phyloP scores from a whole-genome alignment of 2,113 vertebrate genomes.

The Sorex fumeus region DNA sequence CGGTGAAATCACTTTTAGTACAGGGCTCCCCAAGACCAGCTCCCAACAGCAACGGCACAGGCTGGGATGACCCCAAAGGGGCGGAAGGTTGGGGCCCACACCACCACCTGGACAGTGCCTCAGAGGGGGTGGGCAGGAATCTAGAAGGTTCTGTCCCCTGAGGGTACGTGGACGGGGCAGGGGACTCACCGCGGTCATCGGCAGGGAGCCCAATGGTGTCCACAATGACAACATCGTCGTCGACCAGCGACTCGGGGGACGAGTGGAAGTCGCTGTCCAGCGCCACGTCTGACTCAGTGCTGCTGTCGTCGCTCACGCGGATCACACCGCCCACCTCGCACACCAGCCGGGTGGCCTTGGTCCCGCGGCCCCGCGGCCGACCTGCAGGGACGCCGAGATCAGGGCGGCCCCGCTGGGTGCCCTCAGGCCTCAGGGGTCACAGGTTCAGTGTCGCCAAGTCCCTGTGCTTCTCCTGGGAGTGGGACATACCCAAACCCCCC shows the following conservation, averaged over 20 bases:
- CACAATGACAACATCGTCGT: constrained; percentile 95
- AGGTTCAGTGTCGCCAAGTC: not conserved
- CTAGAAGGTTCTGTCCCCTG: too few species aligned
- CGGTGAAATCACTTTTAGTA: too few species aligned
- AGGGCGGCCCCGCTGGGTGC: not conserved
- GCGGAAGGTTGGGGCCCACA: not conserved
- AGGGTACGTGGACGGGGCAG: accelerated
- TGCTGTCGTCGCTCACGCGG: constrained; percentile 97
- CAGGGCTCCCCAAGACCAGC: not conserved
- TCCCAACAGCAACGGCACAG: too few species aligned
- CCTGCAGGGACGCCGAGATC: constrained; percentile 85
- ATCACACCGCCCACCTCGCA: constrained; percentile 90
- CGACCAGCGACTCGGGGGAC: constrained; percentile 95
- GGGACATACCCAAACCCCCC: too few species aligned
- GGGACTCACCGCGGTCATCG: constrained; percentile 82
- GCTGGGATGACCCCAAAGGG: too few species aligned
- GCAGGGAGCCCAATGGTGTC: constrained; percentile 78
- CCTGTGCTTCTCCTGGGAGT: not conserved
- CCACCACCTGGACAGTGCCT: too few species aligned
- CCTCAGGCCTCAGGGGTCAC: too few species aligned
- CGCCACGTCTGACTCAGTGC: constrained; percentile 94
- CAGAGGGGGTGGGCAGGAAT: too few species aligned
- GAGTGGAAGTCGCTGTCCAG: constrained; percentile 97
- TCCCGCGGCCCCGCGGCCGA: constrained; percentile 90
- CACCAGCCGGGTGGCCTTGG: constrained; percentile 88